Evolutionary conservation across 2,888 invertebrate genomes (phyloP).

Genomic region (Cantharis rufa): DNA sequence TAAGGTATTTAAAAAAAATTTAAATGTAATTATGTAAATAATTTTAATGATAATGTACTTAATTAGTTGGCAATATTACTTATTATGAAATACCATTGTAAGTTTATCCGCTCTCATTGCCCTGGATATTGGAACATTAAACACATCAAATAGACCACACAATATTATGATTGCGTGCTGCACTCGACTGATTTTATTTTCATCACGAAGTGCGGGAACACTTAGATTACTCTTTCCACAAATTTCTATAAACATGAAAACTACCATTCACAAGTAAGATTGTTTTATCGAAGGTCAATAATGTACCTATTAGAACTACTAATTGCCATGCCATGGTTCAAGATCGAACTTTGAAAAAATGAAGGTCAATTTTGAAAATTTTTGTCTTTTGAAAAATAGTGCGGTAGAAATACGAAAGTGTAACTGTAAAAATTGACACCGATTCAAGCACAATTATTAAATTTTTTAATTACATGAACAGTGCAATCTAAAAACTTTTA

Average conservation of each 20-base stretch:
- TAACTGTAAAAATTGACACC: neutral
- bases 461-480: too few relatives aligned
- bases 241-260: neutral
- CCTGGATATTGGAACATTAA: neutral
- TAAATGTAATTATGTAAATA: neutral
- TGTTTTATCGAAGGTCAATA: neutral
- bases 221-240: neutral
- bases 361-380: neutral
- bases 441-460: neutral
- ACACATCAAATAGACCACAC: neutral
- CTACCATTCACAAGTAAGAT: neutral
- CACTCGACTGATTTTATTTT: neutral
- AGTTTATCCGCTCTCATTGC: neutral
- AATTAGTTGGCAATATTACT: neutral
- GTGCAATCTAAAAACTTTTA: too few relatives aligned
- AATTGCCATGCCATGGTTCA: neutral
- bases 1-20: neutral
- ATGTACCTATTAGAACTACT: neutral
- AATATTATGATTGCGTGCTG: neutral
- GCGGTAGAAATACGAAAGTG: neutral
- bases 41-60: neutral
- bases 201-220: neutral
- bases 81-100: neutral
- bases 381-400: neutral
- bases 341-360: neutral